phyloP scores from a whole-genome alignment of 2,797 vertebrate genomes.

The Paratrypauchen microcephalus region DNA sequence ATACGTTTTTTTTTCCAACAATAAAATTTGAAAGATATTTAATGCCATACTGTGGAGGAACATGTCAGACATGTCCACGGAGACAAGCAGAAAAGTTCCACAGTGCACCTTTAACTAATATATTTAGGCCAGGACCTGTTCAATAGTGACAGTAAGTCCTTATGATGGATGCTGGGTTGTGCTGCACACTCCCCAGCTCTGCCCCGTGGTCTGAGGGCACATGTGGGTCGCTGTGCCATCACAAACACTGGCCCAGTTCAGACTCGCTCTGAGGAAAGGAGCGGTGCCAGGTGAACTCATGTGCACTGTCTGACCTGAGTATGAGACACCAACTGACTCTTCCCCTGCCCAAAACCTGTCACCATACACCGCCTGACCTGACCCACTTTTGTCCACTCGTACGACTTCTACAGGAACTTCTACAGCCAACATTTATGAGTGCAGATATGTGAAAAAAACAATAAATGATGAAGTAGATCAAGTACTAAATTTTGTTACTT shows the following conservation, averaged over 20 bases:
- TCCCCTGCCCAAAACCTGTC: conserved; percentile 57
- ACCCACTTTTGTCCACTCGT: conserved; percentile 63
- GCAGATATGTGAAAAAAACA: neutral
- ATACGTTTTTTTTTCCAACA: too few relatives aligned
- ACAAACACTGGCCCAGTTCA: conserved; percentile 66
- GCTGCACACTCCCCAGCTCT: conserved; percentile 21
- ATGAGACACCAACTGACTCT: conserved; percentile 64
- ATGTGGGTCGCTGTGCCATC: conserved; percentile 50
- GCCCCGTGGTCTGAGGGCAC: conserved; percentile 29
- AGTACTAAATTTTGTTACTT: too few relatives aligned
- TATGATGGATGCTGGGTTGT: conserved; percentile 22
- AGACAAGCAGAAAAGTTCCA: too few relatives aligned
- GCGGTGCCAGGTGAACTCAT: conserved; percentile 59
- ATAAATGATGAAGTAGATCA: neutral
- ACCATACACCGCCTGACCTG: conserved; percentile 67
- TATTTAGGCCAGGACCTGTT: conserved; percentile 1
- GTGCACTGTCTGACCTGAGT: conserved; percentile 51
- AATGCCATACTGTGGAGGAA: too few relatives aligned
- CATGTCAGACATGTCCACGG: too few relatives aligned
- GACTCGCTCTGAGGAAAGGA: conserved; percentile 49
- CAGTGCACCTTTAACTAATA: neutral
- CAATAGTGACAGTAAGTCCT: conserved; percentile 7
- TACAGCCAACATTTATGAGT: neutral
- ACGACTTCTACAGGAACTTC: conserved; percentile 16
- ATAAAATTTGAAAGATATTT: too few relatives aligned